Evolutionary conservation across 2,797 vertebrate genomes (phyloP), one percentile per base, ranked within the genome.

Genomic region (Chelonia mydas): DNA sequence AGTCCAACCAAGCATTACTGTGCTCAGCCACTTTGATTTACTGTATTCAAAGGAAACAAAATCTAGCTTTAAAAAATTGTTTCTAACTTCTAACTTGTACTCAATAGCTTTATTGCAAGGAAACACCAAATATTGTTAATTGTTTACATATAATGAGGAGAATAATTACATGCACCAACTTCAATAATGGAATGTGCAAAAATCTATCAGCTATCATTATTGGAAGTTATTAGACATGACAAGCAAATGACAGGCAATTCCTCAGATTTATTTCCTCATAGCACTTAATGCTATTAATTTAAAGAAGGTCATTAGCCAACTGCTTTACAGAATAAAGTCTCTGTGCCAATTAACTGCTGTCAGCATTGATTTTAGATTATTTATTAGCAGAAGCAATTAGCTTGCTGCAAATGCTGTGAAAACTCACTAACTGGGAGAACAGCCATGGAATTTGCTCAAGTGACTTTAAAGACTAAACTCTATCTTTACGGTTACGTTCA

Each of bases 181-280:
- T 99, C 99, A 99, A 99, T 99, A 99, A 99, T 99, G 99, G 99
- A 99, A 99, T 99, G 99, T 99, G 99, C 99, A 99, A 99, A 99
- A 99, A 99, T 99, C 99, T 99, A 99, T 99, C 99, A 99, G 99
- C 98, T 98, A 99, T 99, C 99, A 99, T 99, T 99, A 99, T 99
- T 99, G 99, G 99, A 99, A 99, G 99, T 99, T 99, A 99, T 99
- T 99, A 99, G 98, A 99, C 99, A 99, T 99, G 99, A 99, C 99
- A 99, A 98, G 99, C 98, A 98, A 99, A 99, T 99, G 99, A 99
- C 99, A 99, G 99, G 99, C 98, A 99, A 99, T 99, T 99, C 98
- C 99, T 99, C 99, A 99, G 99, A 99, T 99, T 99, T 99, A 99
- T 99, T 99, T 99, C 98, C 98, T 99, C 98, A 98, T 98, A 98